Evolutionary conservation across 2,888 invertebrate genomes (phyloP), one percentile per base, ranked within the genome.

Genomic region (Oligia strigilis): DNA sequence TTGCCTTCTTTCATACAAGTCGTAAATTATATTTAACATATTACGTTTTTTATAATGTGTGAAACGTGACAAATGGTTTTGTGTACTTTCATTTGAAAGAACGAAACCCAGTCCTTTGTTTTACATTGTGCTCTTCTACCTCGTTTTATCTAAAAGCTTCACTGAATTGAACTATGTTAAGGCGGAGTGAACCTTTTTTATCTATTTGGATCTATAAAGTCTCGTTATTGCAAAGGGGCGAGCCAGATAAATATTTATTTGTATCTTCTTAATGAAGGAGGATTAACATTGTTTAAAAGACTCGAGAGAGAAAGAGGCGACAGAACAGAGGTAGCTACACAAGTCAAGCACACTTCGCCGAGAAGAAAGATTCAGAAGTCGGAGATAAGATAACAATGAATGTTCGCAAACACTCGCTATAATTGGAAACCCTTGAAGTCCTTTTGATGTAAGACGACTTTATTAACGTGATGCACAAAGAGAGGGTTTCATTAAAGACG

Each of bases 311-410:
- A 75, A 84, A 82, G 84, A 86, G 86, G 80, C 49, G 81, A 78
- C 49, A 80, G 81, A 84, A 86, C 85, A 79, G 83, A 81, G 83
- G 86, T 87, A 86, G 83, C 87, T 84, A 84, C 72, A 84, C 77
- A 85, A 88, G 84, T 83, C 81, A 84, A 90, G 88, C 84, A 85
- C 88, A 91, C 89, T 83, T 90, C 84, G 49, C 65, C 46, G 74
- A 78, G 79, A 77, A 85, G 81, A 88, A 87, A 88, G 89, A 91
- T 90, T 90, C 82, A 79, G 82, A 81, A 89, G 82, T 88, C 82
- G 76, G 80, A 91, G 90, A 91, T 92, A 91, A 92, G 87, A 90
- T 88, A 90, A 91, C 91, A 91, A 90, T 91, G 88, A 90, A 87
- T 87, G 87, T 90, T 88, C 87, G 88, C 89, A 90, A 91, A 91